Base-by-base conservation (phyloP, 2,888 invertebrate species). In the Agrotis ipsilon region DNA sequence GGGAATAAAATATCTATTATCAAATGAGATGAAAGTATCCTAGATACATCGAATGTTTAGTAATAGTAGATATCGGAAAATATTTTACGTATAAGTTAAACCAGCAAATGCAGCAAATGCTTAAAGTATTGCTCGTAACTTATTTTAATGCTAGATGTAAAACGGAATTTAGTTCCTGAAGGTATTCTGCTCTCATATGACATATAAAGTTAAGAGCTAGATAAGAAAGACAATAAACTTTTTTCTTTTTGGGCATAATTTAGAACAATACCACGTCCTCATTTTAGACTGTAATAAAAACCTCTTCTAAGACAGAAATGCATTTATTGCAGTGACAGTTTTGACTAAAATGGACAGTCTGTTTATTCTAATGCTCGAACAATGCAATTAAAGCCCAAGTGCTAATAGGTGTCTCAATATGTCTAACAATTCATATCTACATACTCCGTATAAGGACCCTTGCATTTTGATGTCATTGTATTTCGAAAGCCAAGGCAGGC, bases 351-450 rank as follows among this genome's bases (percentile, higher is more conserved):
- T 57, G 88, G 89, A 13, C 51, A 43, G 83, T 78, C 66, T 80
- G 64, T 72, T 81, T 75, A 91, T 89, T 89, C 49, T 59, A 32
- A 78, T 85, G 83, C 88, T 89, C 91, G 91, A 93, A 93, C 93
- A 94, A 92, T 90, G 88, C 87, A 93, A 89, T 93, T 92, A 92
- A 87, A 82, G 67, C 65, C 70, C 59, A 52, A 46, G 59, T 75
- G 70, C 55, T 78, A 82, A 79, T 84, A 73, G 61, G 76, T 65
- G 72, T 71, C 80, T 74, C 65, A 77, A 81, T 72, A 85, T 83
- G 76, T 82, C 85, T 88, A 81, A 86, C 86, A 88, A 82, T 85
- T 87, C 83, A 79, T 74, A 86, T 84, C 79, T 82, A 78, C 70
- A 64, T 68, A 65, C 3, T 13, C 87, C 86, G 54, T 87, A 77